Evolutionary conservation across 2,113 vertebrate genomes (phyloP), one percentile per base, ranked within the genome.

Genomic region (Xerus inauris): DNA sequence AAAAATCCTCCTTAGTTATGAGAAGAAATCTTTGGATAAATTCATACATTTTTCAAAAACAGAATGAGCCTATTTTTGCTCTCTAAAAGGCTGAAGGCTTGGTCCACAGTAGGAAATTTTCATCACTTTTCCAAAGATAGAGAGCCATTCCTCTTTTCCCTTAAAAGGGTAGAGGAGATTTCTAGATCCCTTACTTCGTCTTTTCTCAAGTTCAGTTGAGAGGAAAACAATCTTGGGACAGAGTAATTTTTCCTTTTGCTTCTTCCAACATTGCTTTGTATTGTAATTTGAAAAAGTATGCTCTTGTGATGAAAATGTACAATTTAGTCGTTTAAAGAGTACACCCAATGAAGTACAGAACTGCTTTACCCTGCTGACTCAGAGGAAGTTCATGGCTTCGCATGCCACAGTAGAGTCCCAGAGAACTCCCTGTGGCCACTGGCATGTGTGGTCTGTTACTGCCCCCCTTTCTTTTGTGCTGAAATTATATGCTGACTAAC

Each of bases 401-500:
- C n/a, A 38, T 12, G 8, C 22, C 42, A 30, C 0, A 45, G 82
- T 1, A 38, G 12, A 12, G 30, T 5, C 57, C 22, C 2, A 0
- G 13, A 62, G 47, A n/a, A 19, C 14, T 13, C 40, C 38, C 35
- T 32, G 59, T 0, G 40, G 64, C 16, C 32, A 12, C 8, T 0
- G 64, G 57, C n/a, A 40, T 26, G 6, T 1, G 4, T 1, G 40
- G 42, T 47, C 87, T 57, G 45, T 49, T 42, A 54, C 3, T 22
- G 22, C 47, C 42, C 32, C 26, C 20, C 0, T 67, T 28, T 40
- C 35, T 47, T 16, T 71, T 64, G 28, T 3, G 69, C 32, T 79
- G 84, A 71, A 19, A 69, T 19, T 79, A 42, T 2, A 67, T 6
- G 59, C 8, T 32, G 26, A 10, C 20, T 69, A 54, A 38, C 19